A percentile compares a stretch with the other conserved stretches of the same genome.
Conservation (phyloP, 2,888 invertebrate genomes). For the Phymatocera aterrima region DNA sequence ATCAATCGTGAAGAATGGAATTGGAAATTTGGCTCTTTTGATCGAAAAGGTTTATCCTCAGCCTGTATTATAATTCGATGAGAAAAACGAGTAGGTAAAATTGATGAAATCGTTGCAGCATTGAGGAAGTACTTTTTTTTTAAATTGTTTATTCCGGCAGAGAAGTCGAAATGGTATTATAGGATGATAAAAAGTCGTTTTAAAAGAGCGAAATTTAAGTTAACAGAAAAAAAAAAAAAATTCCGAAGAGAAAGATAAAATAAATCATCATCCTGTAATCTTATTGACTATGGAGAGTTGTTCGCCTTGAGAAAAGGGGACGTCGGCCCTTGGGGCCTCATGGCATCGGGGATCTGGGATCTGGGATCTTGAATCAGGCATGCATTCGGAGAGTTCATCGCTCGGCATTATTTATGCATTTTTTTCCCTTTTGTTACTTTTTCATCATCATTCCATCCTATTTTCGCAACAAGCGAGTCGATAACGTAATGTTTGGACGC, state of each 20-base stretch:
- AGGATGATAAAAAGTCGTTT: not conserved
- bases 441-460: constrained; percentile 6
- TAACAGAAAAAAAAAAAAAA: not conserved
- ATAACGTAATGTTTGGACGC: not conserved
- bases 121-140: not conserved
- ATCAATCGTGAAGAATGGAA: not conserved
- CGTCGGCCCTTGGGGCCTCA: constrained; percentile 61
- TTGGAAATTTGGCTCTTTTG: not conserved
- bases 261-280: constrained; percentile 57
- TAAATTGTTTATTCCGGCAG: not conserved
- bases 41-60: not conserved
- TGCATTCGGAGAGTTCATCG: constrained; percentile 62
- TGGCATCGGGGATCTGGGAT: not conserved
- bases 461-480: not conserved
- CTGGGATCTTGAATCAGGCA: too few relatives aligned
- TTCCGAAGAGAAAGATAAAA: not conserved
- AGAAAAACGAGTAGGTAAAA: not conserved
- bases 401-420: constrained; percentile 51
- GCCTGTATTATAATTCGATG: not conserved
- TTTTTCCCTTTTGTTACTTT: constrained; percentile 45
- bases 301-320: constrained; percentile 69
- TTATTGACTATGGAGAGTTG: constrained; percentile 58
- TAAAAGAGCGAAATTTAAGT: not conserved
- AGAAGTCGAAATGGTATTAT: not conserved
- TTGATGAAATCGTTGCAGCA: not conserved